A percentile compares a stretch with the other conserved stretches of the same genome.
phyloP scores from a whole-genome alignment of 2,888 invertebrate species.

The Polydrusus tereticollis region DNA sequence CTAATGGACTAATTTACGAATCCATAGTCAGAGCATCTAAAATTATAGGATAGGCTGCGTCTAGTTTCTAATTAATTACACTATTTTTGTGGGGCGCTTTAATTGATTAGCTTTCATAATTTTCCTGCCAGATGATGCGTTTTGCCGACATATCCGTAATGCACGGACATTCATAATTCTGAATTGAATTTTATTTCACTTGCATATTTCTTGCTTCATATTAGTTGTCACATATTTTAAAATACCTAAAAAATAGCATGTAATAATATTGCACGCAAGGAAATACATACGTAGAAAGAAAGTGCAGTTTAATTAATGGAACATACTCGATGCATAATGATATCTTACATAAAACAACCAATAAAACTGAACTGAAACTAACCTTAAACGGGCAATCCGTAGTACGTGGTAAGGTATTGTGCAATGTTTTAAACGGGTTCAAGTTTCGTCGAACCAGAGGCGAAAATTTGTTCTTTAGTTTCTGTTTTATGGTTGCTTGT shows the following conservation, averaged over 20 bases:
- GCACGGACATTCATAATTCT: too few species aligned
- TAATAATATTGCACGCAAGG: conserved; percentile 4
- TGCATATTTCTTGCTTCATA: too few species aligned
- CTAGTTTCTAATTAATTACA: too few species aligned
- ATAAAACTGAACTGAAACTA: too few species aligned
- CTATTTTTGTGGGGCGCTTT: too few species aligned
- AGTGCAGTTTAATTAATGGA: conserved; percentile 5
- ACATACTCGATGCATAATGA: not conserved
- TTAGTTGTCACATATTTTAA: not conserved
- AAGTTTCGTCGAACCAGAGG: not conserved
- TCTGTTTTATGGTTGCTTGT: not conserved
- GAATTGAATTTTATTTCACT: too few species aligned
- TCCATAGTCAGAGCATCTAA: too few species aligned
- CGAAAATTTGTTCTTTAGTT: not conserved
- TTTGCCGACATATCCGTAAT: too few species aligned
- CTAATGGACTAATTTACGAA: too few species aligned
- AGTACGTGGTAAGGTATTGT: not conserved
- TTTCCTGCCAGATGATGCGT: too few species aligned
- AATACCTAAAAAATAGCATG: not conserved
- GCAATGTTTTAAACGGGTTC: conserved; percentile 2
- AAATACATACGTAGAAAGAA: conserved; percentile 17
- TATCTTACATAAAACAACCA: conserved; percentile 14
- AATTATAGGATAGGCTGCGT: too few species aligned
- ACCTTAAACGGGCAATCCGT: not conserved
- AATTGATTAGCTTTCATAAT: too few species aligned